phyloP scores from a whole-genome alignment of 2,888 invertebrate species.

The Cosmia pyralina region DNA sequence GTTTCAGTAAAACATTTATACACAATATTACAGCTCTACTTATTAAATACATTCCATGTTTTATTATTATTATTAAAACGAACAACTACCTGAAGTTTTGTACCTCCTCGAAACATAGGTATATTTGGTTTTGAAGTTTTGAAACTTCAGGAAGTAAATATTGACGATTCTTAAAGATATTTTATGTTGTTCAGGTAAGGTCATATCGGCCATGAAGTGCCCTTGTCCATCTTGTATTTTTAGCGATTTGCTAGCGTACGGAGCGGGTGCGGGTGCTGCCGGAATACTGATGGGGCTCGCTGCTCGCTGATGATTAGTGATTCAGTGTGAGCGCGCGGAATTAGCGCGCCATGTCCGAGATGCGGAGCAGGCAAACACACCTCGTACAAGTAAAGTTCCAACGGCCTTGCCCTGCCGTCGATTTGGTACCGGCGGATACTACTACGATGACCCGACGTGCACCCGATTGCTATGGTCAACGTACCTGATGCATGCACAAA shows the following conservation, averaged over 20 bases:
- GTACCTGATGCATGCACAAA: slow-evolving; percentile 34
- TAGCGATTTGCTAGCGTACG: slow-evolving; percentile 85
- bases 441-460: slow-evolving; percentile 21
- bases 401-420: slow-evolving; percentile 59
- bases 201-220: slow-evolving; percentile 83
- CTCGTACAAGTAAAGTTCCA: slow-evolving; percentile 54
- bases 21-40: not conserved
- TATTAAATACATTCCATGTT: not conserved
- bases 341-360: slow-evolving; percentile 84
- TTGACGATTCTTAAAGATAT: slow-evolving; percentile 70
- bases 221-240: slow-evolving; percentile 86
- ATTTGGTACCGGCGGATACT: slow-evolving; percentile 39
- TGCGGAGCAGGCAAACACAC: slow-evolving; percentile 72
- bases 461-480: slow-evolving; percentile 19
- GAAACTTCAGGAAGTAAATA: slow-evolving; percentile 74
- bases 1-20: slow-evolving; percentile 31
- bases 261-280: slow-evolving; percentile 69
- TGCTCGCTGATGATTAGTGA: slow-evolving; percentile 78
- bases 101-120: not conserved
- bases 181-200: slow-evolving; percentile 85
- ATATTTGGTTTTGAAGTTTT: not conserved
- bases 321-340: slow-evolving; percentile 86
- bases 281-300: slow-evolving; percentile 84
- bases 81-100: not conserved
- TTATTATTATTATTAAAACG: not conserved